Percentiles rank a stretch among this genome's conserved stretches.
Conservation (phyloP, 2,888 invertebrate species). For the Troilus luridus region DNA sequence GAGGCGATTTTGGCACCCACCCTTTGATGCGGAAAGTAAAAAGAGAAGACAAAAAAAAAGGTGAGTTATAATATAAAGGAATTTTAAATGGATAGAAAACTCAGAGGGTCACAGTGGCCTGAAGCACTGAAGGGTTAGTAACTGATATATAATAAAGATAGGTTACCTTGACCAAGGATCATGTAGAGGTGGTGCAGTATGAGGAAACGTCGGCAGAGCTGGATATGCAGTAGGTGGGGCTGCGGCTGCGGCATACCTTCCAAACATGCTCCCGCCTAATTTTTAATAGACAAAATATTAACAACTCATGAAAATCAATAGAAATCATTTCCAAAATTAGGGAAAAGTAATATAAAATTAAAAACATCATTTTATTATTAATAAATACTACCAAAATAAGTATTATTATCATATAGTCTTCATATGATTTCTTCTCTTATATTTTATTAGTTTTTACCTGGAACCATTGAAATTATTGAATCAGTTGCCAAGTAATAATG, state of each 20-base stretch:
- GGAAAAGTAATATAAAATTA: background rate
- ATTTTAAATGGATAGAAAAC: no score
- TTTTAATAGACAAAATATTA: background rate
- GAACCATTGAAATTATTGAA: background rate
- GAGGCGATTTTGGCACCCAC: no score
- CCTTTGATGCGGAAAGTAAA: no score
- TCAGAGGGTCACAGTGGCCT: no score
- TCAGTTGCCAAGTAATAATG: background rate
- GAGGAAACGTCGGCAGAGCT: constrained; percentile 75
- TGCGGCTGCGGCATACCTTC: constrained; percentile 81
- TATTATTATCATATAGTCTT: background rate
- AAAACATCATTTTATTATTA: background rate
- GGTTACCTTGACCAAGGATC: constrained; percentile 80
- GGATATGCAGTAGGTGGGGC: constrained; percentile 76
- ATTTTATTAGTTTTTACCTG: background rate
- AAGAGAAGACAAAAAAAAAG: no score
- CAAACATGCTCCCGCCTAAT: constrained; percentile 74
- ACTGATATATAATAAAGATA: constrained; percentile 31
- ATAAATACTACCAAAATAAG: background rate
- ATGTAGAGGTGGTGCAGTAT: constrained; percentile 71
- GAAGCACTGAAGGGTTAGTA: background rate
- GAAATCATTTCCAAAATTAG: background rate
- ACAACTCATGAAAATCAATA: background rate
- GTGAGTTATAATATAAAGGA: no score
- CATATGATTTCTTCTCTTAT: background rate